Evolutionary conservation across 1,140 invertebrate genomes (phyloP).

Genomic region (Globodera rostochiensis): DNA sequence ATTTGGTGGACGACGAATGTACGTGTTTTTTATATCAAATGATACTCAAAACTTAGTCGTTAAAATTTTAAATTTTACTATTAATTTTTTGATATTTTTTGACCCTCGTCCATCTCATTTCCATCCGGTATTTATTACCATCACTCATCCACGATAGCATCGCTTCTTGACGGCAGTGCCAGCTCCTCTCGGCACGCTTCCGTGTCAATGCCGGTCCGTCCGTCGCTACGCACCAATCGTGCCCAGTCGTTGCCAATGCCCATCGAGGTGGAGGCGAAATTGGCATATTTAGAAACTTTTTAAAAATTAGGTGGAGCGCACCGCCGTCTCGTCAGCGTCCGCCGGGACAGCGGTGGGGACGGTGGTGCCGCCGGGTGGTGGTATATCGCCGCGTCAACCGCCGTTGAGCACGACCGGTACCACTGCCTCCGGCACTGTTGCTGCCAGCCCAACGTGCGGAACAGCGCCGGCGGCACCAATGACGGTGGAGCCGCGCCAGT

Average conservation of each 20-base stretch:
- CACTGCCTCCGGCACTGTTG: too few species aligned
- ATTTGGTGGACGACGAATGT: conserved; percentile 68
- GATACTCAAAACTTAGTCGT: too few species aligned
- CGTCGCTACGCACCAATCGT: conserved; percentile 55
- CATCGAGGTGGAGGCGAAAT: conserved; percentile 53
- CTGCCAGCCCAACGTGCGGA: neutral
- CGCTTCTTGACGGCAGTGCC: conserved; percentile 29
- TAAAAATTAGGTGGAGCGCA: conserved; percentile 64
- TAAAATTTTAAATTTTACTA: too few species aligned
- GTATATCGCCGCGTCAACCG: neutral
- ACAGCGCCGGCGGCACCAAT: neutral
- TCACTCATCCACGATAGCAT: conserved; percentile 17
- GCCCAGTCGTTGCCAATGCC: conserved; percentile 64
- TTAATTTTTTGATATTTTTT: neutral
- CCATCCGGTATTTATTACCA: conserved; percentile 38
- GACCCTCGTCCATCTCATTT: conserved; percentile 32
- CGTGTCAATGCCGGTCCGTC: conserved; percentile 60
- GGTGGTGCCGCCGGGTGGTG: too few species aligned
- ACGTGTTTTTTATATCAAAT: conserved; percentile 25
- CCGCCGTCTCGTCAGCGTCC: conserved; percentile 64
- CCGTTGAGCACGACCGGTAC: neutral
- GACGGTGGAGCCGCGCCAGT: conserved; percentile 67
- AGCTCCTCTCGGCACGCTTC: conserved; percentile 63
- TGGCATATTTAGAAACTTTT: neutral
- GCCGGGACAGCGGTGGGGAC: conserved; percentile 34